phyloP scores from a whole-genome alignment of 1,140 invertebrate genomes.

The Notospermus geniculatus region DNA sequence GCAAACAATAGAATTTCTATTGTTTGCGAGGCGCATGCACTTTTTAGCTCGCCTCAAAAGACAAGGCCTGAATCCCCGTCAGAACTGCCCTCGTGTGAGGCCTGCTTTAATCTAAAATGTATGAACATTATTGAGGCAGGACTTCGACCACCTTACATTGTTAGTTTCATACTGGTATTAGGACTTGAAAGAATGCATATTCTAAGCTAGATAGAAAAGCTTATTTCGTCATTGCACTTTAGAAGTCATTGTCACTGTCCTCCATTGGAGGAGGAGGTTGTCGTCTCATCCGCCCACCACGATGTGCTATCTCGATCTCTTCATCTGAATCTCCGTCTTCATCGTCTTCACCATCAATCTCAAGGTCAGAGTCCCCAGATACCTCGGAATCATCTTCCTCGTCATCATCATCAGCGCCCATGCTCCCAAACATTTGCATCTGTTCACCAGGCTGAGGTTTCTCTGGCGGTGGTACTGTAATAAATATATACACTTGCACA shows the following conservation, averaged over 20 bases:
- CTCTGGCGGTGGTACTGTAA: constrained; percentile 10
- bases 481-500: constrained; percentile 8
- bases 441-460: neutral
- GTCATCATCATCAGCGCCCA: constrained; percentile 13
- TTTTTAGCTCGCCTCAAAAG: too few relatives aligned
- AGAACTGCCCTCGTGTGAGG: too few relatives aligned
- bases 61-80: too few relatives aligned
- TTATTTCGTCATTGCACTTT: constrained; percentile 16
- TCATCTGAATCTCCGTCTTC: constrained; percentile 29
- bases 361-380: constrained; percentile 40
- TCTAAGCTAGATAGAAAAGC: too few relatives aligned
- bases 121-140: too few relatives aligned
- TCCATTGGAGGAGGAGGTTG: constrained; percentile 20
- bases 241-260: constrained; percentile 50
- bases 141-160: too few relatives aligned
- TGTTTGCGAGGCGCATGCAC: too few relatives aligned
- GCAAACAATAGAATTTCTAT: too few relatives aligned
- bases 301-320: constrained; percentile 14
- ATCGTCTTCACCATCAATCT: constrained; percentile 43
- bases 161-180: too few relatives aligned
- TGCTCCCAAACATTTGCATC: neutral
- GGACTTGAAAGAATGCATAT: too few relatives aligned
- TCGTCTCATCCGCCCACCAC: neutral
- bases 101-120: too few relatives aligned
- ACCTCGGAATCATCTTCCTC: constrained; percentile 18